Evolutionary conservation across 1,140 invertebrate species (phyloP).

Genomic region (Micrasema longulum): DNA sequence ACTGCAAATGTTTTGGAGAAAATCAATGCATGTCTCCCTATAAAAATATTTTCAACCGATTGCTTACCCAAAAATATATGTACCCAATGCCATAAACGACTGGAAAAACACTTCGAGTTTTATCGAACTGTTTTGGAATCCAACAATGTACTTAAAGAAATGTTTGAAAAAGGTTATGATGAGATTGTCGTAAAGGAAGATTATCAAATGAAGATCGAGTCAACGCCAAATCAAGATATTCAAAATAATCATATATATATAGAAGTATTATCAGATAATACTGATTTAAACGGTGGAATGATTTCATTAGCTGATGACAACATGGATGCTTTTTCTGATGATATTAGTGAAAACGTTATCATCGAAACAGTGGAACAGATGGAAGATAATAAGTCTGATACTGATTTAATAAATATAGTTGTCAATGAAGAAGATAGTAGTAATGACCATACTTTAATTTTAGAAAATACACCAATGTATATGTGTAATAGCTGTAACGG

Average conservation of each 20-base stretch:
- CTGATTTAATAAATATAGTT: conserved; percentile 7
- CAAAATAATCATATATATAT: conserved; percentile 41
- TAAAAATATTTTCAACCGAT: conserved; percentile 18
- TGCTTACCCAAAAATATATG: conserved; percentile 40
- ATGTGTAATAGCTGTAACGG: conserved; percentile 38
- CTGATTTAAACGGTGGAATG: conserved; percentile 18
- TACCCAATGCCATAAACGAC: conserved; percentile 10
- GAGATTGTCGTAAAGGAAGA: neutral
- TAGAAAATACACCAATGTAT: conserved; percentile 37
- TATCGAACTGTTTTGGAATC: conserved; percentile 38
- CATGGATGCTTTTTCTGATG: conserved; percentile 12
- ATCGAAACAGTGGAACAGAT: conserved; percentile 27
- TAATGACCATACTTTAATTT: conserved; percentile 3
- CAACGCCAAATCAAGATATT: neutral
- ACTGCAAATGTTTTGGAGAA: conserved; percentile 21
- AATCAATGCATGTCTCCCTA: conserved; percentile 35
- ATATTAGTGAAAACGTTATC: conserved; percentile 38
- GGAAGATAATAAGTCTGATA: neutral
- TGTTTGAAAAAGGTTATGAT: conserved; percentile 26
- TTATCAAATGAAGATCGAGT: too few species aligned
- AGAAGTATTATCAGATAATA: conserved; percentile 24
- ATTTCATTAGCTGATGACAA: conserved; percentile 17
- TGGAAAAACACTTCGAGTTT: conserved; percentile 42
- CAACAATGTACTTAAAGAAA: conserved; percentile 35
- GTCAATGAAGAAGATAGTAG: conserved; percentile 18